Base-by-base conservation (phyloP, 2,797 vertebrate genomes). In the Podarcis siculus region DNA sequence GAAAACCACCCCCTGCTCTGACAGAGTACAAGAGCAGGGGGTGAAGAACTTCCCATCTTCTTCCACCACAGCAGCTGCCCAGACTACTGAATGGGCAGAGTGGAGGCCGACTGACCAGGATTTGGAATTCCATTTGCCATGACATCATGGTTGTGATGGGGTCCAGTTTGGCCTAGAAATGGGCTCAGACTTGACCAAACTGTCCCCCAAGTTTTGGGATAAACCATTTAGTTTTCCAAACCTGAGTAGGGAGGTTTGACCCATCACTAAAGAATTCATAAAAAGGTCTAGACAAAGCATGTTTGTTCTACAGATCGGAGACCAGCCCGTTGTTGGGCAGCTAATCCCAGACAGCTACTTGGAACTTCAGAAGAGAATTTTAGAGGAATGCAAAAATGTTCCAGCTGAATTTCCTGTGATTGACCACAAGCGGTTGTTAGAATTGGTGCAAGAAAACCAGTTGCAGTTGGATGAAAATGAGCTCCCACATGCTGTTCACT, bases 281-380 rank as follows among this genome's bases (percentile, higher is more conserved):
- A 30, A 83, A 69, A 21, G 17, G 32, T n/a, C 55, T 71, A 64
- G 71, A 69, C 23, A 83, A 78, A 37, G 15, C 39, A 17, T 72
- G 12, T 79, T 69, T 30, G 10, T 95, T 94, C 80, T 64, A 10
- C 95, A 99, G 98, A 98, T 99, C 89, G 98, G 98, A 96, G 98
- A 98, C 78, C 98, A 99, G 88, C 98, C 97, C 4, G 98, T 99
- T 73, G 98, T 99, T 92, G 99, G 98, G 6, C 98, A 99, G 96
- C 96, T 99, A 91, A 98, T 99, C 92, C 99, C 99, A 67, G 98
- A 99, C 94, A 98, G 98, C 95, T 99, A 99, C 8, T 96, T 99
- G 89, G 98, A 99, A 95, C 97, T 99, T 90, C 98, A 99, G 96
- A 98, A 97, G 84, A 97, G 96, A 91, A 92, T 99, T 92, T 96